Base-by-base conservation (phyloP, 2,888 invertebrate species). In the Acleris emargana region DNA sequence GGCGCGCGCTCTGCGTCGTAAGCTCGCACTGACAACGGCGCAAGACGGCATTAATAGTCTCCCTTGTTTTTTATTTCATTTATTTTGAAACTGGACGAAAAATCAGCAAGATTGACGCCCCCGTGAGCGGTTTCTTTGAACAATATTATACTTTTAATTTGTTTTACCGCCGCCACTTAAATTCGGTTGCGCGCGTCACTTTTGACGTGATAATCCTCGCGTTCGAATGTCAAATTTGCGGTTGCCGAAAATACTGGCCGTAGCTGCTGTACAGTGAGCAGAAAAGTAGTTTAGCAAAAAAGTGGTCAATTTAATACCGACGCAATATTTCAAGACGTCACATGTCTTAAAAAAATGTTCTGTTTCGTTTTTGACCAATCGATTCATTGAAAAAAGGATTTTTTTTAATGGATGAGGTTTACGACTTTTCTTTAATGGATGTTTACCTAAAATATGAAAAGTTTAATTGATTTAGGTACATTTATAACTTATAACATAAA, bases 31-130 rank as follows among this genome's bases (percentile, higher is more conserved):
- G 91, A 89, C 86, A 80, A 82, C 77, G 79, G 73, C 73, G 80
- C 79, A 81, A 82, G 81, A 82, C 84, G 80, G 79, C 85, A 81
- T 83, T 87, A 86, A 86, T 82, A 81, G 70, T 69, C 66, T 81
- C 78, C 81, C 79, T 79, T 77, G 80, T 80, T 82, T 78, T 81
- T 79, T 80, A 86, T 87, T 78, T 81, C 73, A 78, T 79, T 86
- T 87, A 83, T 83, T 88, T 86, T 86, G 81, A 86, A 81, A 83
- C 85, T 86, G 83, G 83, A 81, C 80, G 77, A 81, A 82, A 89
- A 90, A 87, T 87, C 81, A 74, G 81, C 83, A 80, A 84, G 82
- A 84, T 83, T 83, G 84, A 86, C 85, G 84, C 74, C 71, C 76
- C 71, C 73, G 74, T 72, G 71, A 68, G 80, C 82, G 83, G 83